Conservation (phyloP, 2,888 invertebrate genomes). For the Hyposoter didymator region DNA sequence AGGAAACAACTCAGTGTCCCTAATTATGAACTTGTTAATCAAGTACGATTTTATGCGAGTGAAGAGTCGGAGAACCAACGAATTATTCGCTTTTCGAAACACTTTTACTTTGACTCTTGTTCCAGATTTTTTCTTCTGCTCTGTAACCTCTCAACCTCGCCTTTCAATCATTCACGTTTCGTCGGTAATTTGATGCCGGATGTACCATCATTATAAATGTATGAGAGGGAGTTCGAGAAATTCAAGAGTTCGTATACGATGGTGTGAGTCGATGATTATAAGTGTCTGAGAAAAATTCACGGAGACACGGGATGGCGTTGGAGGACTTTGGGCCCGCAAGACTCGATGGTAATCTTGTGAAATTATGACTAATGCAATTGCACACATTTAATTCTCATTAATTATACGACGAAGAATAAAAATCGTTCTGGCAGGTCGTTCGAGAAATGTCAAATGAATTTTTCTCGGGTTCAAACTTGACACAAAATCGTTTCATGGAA, state of each 20-base stretch:
- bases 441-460: background rate
- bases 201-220: slow-evolving; percentile 35
- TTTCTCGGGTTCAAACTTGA: background rate
- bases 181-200: slow-evolving; percentile 2
- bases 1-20: background rate
- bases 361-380: slow-evolving; percentile 5
- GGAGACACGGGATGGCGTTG: background rate
- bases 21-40: background rate
- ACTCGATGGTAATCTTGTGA: background rate
- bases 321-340: background rate
- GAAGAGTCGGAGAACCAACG: background rate
- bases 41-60: background rate
- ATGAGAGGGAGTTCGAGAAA: background rate
- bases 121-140: background rate
- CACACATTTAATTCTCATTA: background rate
- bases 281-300: background rate
- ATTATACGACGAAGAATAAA: background rate
- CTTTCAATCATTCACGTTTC: slow-evolving; percentile 15
- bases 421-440: background rate
- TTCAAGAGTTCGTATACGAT: background rate
- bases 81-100: background rate
- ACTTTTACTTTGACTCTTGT: background rate
- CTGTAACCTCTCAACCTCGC: background rate
- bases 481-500: background rate
- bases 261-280: slow-evolving; percentile 3